These are phyloP conservation scores for Sebastes steindachneri DNA, from an alignment of 2,797 vertebrate genomes.

Conservation along the genomic window DNA sequence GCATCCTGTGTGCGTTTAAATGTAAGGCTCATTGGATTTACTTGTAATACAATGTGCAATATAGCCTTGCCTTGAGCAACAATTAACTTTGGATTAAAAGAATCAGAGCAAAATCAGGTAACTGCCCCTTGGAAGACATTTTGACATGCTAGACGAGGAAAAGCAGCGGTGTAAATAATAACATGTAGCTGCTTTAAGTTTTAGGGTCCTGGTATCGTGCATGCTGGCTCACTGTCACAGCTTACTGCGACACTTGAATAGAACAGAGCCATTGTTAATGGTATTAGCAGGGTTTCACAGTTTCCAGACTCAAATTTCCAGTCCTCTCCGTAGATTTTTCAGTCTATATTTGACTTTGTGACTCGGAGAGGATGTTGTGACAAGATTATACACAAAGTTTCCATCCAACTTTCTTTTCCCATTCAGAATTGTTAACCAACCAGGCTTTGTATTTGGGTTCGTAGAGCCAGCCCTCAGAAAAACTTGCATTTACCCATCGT, in stretches of 20 bases:
- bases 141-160: not conserved
- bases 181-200: not conserved
- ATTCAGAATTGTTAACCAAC: no score
- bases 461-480: no score
- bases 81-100: not conserved
- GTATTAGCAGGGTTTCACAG: not conserved
- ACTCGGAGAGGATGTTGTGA: no score
- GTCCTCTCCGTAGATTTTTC: no score
- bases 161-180: not conserved
- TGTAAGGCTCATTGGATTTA: not conserved
- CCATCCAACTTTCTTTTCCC: no score
- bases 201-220: not conserved
- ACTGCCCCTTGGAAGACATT: not conserved
- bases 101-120: not conserved
- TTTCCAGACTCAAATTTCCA: no score
- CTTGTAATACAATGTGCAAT: not conserved
- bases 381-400: no score
- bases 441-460: no score
- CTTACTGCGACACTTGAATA: not conserved
- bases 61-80: not conserved
- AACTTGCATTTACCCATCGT: no score
- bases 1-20: not conserved
- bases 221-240: not conserved
- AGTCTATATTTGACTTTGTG: no score
- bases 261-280: not conserved